These are phyloP conservation scores for Eretmochelys imbricata DNA, from an alignment of 2,113 vertebrate species.

Conservation along the genomic window DNA sequence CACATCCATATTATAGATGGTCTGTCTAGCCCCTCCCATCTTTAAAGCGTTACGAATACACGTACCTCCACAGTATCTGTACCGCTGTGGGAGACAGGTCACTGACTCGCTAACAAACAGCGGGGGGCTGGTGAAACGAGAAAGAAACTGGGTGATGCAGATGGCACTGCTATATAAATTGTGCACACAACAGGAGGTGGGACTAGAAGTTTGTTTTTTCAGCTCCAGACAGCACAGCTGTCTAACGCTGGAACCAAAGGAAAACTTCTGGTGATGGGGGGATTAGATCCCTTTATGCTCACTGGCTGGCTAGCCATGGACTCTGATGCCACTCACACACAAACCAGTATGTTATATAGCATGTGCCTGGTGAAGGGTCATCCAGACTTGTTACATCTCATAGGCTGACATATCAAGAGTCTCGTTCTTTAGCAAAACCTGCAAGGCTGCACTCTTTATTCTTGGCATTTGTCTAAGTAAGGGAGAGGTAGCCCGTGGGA, in stretches of 20 bases:
- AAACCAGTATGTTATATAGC: neutral
- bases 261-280: too few relatives aligned
- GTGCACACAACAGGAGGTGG: neutral
- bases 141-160: accelerated
- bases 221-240: neutral
- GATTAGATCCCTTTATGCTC: neutral
- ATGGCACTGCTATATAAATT: neutral
- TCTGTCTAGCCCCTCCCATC: neutral
- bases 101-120: neutral
- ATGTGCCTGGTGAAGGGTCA: neutral
- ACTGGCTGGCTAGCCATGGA: neutral
- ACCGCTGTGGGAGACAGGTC: neutral
- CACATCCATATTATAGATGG: neutral
- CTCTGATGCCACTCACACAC: too few relatives aligned
- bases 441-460: neutral
- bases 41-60: neutral
- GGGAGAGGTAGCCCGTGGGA: neutral
- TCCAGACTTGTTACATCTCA: too few relatives aligned
- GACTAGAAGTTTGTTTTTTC: neutral
- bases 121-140: neutral
- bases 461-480: neutral
- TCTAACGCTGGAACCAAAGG: neutral
- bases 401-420: neutral
- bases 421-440: neutral
- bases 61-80: neutral